These are phyloP conservation scores for Umimayanthus kanabou DNA, from an alignment of 92 coral and sea anemone species.

Conservation along the genomic window DNA sequence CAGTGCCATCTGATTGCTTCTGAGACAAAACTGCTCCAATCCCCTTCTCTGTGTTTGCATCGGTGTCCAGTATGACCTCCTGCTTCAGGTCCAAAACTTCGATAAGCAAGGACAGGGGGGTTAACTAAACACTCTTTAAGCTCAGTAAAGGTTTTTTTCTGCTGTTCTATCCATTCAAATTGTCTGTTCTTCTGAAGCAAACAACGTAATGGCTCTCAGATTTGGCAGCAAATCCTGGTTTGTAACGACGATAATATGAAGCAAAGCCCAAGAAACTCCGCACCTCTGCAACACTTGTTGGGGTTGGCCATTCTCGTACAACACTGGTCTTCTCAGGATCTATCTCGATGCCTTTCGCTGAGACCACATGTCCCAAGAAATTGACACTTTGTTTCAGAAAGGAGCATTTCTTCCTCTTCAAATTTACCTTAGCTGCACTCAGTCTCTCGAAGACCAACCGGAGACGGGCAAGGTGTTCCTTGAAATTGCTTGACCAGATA, in stretches of 20 bases:
- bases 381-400: slow-evolving; percentile 37
- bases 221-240: slow-evolving; percentile 21
- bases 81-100: too few relatives aligned
- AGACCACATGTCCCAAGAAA: slow-evolving; percentile 46
- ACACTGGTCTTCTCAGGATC: slow-evolving; percentile 52
- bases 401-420: slow-evolving; percentile 47
- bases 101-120: too few relatives aligned
- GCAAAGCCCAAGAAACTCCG: background rate
- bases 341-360: slow-evolving; percentile 42
- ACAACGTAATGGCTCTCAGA: slow-evolving; percentile 7
- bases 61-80: too few relatives aligned
- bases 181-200: slow-evolving; percentile 40
- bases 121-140: too few relatives aligned
- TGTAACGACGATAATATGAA: slow-evolving; percentile 38
- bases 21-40: too few relatives aligned
- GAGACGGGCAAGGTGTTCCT: slow-evolving; percentile 44
- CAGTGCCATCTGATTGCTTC: too few relatives aligned
- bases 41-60: too few relatives aligned
- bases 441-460: slow-evolving; percentile 34
- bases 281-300: slow-evolving; percentile 18
- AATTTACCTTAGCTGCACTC: slow-evolving; percentile 2
- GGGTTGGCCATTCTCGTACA: slow-evolving; percentile 48
- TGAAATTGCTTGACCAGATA: slow-evolving; percentile 48
- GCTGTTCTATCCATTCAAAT: too few relatives aligned
- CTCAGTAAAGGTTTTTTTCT: too few relatives aligned